Evolutionary conservation across 2,888 invertebrate genomes (phyloP).

Genomic region (Muscina levida): DNA sequence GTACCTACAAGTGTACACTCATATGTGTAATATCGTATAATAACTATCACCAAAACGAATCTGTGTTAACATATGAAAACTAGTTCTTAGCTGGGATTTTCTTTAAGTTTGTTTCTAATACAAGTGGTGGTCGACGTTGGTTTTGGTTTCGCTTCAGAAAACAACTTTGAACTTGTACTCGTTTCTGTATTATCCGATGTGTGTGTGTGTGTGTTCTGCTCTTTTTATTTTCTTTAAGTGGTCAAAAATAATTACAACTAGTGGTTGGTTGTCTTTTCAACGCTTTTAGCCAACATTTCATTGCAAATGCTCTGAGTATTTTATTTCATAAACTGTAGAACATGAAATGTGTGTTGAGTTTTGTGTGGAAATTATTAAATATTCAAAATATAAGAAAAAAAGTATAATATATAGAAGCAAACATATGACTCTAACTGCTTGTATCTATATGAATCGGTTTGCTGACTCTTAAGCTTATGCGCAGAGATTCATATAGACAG

Average conservation of each 20-base stretch:
- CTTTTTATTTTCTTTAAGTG: neutral
- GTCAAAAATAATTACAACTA: constrained; percentile 11
- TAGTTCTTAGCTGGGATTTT: constrained; percentile 49
- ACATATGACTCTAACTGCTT: no score
- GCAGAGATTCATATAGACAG: no score
- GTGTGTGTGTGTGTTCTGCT: neutral
- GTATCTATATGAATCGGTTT: no score
- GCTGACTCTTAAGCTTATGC: no score
- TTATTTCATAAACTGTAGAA: constrained; percentile 29
- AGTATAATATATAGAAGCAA: constrained; percentile 1
- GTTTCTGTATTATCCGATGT: constrained; percentile 14
- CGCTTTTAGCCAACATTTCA: neutral
- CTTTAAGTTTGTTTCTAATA: no score
- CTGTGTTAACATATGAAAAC: constrained; percentile 50
- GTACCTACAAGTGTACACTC: no score
- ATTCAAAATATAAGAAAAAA: constrained; percentile 6
- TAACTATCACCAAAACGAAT: constrained; percentile 50
- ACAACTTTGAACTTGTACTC: constrained; percentile 66
- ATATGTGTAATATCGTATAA: neutral
- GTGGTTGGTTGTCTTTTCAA: constrained; percentile 2
- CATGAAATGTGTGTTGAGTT: constrained; percentile 21
- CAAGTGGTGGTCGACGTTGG: neutral
- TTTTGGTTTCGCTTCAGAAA: neutral
- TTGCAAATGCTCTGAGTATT: no score
- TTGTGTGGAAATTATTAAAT: constrained; percentile 30